Evolutionary conservation across 2,113 vertebrate species (phyloP), one percentile per base, ranked within the genome.

Genomic region (Apodemus sylvaticus): DNA sequence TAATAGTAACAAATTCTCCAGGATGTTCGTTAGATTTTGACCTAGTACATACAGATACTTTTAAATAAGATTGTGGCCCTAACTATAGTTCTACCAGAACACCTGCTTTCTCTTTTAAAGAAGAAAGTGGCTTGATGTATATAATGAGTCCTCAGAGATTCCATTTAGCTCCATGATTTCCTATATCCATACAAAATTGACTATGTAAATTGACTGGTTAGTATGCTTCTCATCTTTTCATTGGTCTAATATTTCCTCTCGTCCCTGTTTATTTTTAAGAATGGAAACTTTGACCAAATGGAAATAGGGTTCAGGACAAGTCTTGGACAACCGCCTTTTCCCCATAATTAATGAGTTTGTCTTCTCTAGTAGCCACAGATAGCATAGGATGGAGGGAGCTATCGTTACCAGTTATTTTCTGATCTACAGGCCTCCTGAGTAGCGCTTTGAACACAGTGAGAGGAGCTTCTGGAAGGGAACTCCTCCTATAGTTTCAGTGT

Each of bases 231-330:
- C 45, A 55, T 71, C 45, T 36, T 90, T 95, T 90, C 66, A 76
- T 73, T 83, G 70, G 31, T 48, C 14, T 3, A 36, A 48, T 42
- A 58, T 70, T 94, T 76, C 13, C n/a, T 89, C 36, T 74, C 36
- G 70, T 91, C 89, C 92, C 60, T 94, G 26, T 22, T 92, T 2
- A 34, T 92, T 86, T 77, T 45, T 91, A 87, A 95, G 58, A 94
- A 60, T 39, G 55, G 34, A 70, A 70, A 22, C 51, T 24, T 45
- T 86, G 87, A 66, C 71, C n/a, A 20, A 48, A 34, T 45, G 29
- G 45, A 64, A 64, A 19, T 68, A 22, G 48, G 13, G 1, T 88
- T 39, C 14, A 7, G 31, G 48, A 24, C 51, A n/a, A 70, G 34
- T 55, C 36, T 71, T 55, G 36, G 36, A 26, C 7, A 55, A 26